Conservation (phyloP, 1,140 invertebrate species). For the Platyscapa corneri region DNA sequence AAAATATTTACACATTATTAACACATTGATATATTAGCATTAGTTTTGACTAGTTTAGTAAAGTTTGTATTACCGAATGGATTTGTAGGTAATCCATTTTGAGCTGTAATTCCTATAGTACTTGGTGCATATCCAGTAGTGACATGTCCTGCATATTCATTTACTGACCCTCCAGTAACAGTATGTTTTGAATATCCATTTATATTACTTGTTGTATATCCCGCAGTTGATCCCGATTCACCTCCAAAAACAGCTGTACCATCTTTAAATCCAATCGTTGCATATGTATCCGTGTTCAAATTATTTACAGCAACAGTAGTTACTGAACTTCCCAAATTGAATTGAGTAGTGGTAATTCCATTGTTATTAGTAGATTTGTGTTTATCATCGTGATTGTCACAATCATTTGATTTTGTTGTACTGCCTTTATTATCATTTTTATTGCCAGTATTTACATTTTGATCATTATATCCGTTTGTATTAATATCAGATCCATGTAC, state of each 20-base stretch:
- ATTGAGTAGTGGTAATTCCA: slow-evolving; percentile 18
- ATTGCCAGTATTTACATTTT: slow-evolving; percentile 29
- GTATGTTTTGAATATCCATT: background rate
- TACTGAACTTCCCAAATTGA: slow-evolving; percentile 12
- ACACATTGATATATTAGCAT: too few relatives aligned
- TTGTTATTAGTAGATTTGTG: background rate
- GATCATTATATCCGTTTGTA: slow-evolving; percentile 42
- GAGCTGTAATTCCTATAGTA: slow-evolving; percentile 4
- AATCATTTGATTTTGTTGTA: slow-evolving; percentile 46
- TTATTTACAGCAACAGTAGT: slow-evolving; percentile 8
- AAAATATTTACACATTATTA: too few relatives aligned
- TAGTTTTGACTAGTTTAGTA: background rate
- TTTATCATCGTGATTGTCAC: slow-evolving; percentile 38
- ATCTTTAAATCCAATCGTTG: slow-evolving; percentile 37
- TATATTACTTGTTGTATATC: background rate
- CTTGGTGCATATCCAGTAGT: slow-evolving; percentile 18
- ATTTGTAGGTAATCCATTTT: slow-evolving; percentile 5
- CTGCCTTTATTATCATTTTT: slow-evolving; percentile 45
- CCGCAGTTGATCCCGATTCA: slow-evolving; percentile 17
- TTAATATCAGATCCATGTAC: background rate
- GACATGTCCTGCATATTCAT: too few relatives aligned
- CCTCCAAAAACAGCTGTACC: background rate
- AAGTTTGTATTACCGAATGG: background rate
- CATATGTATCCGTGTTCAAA: background rate
- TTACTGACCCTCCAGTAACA: background rate